Conservation (phyloP, 2,797 vertebrate genomes). For the Xerus rutilus region DNA sequence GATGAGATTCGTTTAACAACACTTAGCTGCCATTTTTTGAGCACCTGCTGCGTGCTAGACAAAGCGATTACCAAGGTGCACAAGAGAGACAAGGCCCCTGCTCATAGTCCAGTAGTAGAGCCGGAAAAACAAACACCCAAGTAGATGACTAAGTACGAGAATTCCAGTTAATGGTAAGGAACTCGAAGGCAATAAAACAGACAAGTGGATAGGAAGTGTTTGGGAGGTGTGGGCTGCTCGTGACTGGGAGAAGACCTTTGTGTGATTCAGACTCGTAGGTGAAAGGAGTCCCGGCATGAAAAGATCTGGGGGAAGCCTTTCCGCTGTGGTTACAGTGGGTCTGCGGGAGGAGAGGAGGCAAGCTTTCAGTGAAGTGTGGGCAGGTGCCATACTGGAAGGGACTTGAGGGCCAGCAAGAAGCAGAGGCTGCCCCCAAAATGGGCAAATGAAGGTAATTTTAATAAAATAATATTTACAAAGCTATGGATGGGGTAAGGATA, state of each 20-base stretch:
- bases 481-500: background rate
- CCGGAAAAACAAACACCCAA: background rate
- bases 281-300: background rate
- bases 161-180: background rate
- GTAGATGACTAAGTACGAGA: background rate
- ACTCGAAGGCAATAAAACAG: background rate
- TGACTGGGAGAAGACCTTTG: background rate
- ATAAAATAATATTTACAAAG: background rate
- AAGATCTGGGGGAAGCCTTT: background rate
- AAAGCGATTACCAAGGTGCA: background rate
- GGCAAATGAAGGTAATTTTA: background rate
- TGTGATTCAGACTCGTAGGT: background rate
- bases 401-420: background rate
- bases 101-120: background rate
- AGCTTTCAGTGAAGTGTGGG: background rate
- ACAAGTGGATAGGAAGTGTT: background rate
- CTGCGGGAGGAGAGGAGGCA: background rate
- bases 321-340: no score
- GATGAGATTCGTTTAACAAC: background rate
- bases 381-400: background rate
- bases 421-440: background rate
- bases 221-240: background rate
- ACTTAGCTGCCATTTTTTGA: background rate
- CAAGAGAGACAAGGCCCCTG: background rate
- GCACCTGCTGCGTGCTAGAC: background rate